phyloP scores from a whole-genome alignment of 2,888 invertebrate genomes.

The Apocheima hispidaria region DNA sequence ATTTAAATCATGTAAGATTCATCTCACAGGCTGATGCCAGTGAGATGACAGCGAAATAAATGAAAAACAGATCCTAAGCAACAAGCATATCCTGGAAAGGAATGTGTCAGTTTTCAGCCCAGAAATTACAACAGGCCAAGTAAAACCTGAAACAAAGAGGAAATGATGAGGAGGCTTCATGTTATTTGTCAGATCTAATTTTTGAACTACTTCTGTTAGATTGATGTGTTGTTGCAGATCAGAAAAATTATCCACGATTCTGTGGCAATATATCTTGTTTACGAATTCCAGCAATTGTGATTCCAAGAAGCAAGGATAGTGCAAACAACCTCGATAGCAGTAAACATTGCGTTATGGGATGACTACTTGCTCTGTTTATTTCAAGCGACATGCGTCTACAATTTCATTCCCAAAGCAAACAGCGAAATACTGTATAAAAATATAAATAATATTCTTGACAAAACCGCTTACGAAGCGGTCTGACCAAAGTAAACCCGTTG shows the following conservation, averaged over 20 bases:
- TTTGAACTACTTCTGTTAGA: not conserved
- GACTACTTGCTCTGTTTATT: conserved; percentile 15
- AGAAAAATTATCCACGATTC: not conserved
- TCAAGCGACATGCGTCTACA: not conserved
- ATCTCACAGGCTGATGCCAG: too few species aligned
- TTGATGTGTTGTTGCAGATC: not conserved
- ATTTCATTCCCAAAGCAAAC: conserved; percentile 21
- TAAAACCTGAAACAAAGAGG: too few species aligned
- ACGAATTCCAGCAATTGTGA: conserved; percentile 3
- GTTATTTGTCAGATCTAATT: not conserved
- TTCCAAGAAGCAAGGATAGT: conserved; percentile 7
- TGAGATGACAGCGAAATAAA: too few species aligned
- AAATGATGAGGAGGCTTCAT: too few species aligned
- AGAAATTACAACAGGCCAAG: too few species aligned
- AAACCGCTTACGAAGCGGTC: conserved; percentile 14
- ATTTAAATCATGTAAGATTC: too few species aligned
- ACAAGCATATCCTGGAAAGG: too few species aligned
- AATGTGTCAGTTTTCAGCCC: too few species aligned
- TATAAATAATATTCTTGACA: not conserved
- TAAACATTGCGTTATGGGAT: conserved; percentile 18
- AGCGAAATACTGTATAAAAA: not conserved
- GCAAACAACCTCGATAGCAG: conserved; percentile 18
- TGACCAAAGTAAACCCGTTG: conserved; percentile 8
- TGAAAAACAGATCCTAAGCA: too few species aligned
- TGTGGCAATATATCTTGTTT: conserved; percentile 1